These are phyloP conservation scores for Sternotherus odoratus DNA, from an alignment of 2,797 vertebrate genomes.

Conservation along the genomic window DNA sequence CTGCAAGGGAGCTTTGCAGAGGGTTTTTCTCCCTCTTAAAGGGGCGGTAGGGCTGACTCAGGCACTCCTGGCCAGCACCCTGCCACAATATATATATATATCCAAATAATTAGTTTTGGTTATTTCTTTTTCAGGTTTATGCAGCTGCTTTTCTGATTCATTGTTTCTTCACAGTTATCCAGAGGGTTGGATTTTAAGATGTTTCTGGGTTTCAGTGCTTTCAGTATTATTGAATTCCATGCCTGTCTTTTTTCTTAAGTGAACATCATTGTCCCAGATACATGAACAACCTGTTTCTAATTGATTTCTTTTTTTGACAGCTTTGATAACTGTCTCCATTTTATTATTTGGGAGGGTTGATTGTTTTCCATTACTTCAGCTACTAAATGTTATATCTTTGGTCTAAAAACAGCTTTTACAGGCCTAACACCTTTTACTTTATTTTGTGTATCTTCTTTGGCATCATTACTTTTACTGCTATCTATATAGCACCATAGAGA, in stretches of 20 bases:
- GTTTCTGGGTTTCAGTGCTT: not conserved
- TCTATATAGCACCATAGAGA: not conserved
- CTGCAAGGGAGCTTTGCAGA: no score
- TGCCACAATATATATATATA: no score
- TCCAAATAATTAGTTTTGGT: conserved; percentile 11
- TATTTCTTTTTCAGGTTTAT: conserved; percentile 12
- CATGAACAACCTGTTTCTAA: conserved; percentile 66
- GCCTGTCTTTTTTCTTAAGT: not conserved
- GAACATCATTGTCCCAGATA: conserved; percentile 63
- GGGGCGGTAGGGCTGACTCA: no score
- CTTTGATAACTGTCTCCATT: conserved; percentile 20
- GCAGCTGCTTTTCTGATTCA: not conserved
- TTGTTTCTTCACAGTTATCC: not conserved
- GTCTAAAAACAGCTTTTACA: conserved; percentile 29
- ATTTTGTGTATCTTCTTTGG: not conserved
- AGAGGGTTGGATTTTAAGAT: not conserved
- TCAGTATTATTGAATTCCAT: not conserved
- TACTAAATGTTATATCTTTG: conserved; percentile 47
- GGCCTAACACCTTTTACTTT: conserved; percentile 24
- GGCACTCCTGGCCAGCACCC: no score
- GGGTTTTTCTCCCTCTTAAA: no score
- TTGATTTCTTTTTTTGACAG: conserved; percentile 62
- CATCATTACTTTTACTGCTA: not conserved
- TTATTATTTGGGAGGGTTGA: not conserved
- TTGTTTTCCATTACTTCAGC: conserved; percentile 52